Conservation (phyloP, 2,888 invertebrate species). For the Cremastinae sp. region DNA sequence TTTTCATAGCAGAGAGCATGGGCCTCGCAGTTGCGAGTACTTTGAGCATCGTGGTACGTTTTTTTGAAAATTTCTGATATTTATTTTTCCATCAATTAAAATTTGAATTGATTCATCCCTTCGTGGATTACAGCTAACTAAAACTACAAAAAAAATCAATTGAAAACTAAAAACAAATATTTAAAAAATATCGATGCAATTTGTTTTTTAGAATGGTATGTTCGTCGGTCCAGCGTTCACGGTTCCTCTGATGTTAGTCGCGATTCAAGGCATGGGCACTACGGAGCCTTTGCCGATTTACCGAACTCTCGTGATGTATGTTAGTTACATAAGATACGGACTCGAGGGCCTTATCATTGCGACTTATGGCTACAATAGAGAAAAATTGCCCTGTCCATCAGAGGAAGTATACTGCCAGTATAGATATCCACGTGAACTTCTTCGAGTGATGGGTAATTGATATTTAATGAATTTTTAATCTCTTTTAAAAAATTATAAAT, state of each 20-base stretch:
- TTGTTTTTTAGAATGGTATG: slow-evolving; percentile 88
- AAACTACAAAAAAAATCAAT: no score
- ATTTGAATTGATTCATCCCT: no score
- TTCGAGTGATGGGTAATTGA: slow-evolving; percentile 85
- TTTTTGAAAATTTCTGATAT: slow-evolving; percentile 15
- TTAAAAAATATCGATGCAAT: no score
- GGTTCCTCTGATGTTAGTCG: slow-evolving; percentile 93
- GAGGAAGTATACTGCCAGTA: slow-evolving; percentile 88
- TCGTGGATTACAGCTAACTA: no score
- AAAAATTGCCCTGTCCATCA: slow-evolving; percentile 87
- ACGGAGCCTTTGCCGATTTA: slow-evolving; percentile 87
- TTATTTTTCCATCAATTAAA: neutral
- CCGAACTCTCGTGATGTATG: slow-evolving; percentile 89
- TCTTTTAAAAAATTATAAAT: slow-evolving; percentile 11
- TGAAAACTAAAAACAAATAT: no score
- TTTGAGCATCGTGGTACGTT: slow-evolving; percentile 88
- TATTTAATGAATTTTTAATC: slow-evolving; percentile 11
- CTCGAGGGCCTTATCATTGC: slow-evolving; percentile 90
- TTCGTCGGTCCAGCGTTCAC: slow-evolving; percentile 93
- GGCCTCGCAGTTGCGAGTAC: slow-evolving; percentile 88
- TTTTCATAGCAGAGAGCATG: slow-evolving; percentile 89
- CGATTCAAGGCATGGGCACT: slow-evolving; percentile 91
- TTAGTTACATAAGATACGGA: slow-evolving; percentile 91
- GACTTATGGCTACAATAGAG: slow-evolving; percentile 89
- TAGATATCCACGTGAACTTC: slow-evolving; percentile 87